phyloP scores from a whole-genome alignment of 2,113 vertebrate genomes.

The Psephotus haematonotus region DNA sequence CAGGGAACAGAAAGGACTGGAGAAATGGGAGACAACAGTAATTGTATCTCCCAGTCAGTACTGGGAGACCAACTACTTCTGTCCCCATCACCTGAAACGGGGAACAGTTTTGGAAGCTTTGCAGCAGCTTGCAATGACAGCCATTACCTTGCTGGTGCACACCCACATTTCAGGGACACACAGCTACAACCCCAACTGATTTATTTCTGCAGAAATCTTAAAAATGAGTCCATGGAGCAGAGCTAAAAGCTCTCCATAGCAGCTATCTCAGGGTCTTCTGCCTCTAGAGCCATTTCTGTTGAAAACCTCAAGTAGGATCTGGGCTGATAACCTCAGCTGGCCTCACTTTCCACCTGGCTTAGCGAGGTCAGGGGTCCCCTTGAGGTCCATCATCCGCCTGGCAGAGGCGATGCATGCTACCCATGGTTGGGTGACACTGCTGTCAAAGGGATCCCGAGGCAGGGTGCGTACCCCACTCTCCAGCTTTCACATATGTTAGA shows the following conservation, averaged over 20 bases:
- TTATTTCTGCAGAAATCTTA: not conserved
- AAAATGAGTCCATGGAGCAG: not conserved
- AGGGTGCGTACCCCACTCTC: not conserved
- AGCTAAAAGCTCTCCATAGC: not conserved
- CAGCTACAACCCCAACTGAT: not conserved
- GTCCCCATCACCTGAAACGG: not conserved
- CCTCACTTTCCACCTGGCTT: not conserved
- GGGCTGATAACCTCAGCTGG: not conserved
- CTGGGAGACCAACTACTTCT: not conserved
- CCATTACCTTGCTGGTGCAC: not conserved
- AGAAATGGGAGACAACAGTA: not conserved
- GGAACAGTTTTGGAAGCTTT: not conserved
- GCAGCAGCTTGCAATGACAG: not conserved
- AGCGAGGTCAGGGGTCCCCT: not conserved
- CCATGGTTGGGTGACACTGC: not conserved
- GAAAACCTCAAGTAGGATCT: not conserved
- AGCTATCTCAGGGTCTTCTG: not conserved
- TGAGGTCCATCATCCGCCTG: not conserved
- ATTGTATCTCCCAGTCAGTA: not conserved
- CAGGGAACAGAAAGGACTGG: not conserved
- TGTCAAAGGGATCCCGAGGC: not conserved
- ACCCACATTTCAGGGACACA: not conserved
- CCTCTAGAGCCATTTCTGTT: not conserved
- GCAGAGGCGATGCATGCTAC: fast-evolving
- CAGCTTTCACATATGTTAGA: not conserved